These are phyloP conservation scores for Empis livida DNA, from an alignment of 2,888 invertebrate genomes.

Conservation along the genomic window DNA sequence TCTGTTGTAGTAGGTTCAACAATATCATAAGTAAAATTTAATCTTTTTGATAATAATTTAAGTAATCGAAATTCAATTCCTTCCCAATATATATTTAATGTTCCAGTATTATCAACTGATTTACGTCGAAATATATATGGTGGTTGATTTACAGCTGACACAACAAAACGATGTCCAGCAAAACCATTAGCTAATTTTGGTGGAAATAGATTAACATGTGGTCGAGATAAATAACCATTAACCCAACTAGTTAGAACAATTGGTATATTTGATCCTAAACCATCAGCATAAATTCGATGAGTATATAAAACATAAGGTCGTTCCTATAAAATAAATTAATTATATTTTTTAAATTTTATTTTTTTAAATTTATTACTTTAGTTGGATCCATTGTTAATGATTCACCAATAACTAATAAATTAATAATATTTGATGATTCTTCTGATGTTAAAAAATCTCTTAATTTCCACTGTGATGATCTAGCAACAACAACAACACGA, in stretches of 20 bases:
- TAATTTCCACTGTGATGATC: conserved; percentile 62
- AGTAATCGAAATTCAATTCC: conserved; percentile 61
- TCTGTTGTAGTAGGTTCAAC: conserved; percentile 41
- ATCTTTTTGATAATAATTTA: conserved; percentile 44
- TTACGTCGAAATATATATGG: conserved; percentile 51
- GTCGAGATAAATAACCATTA: conserved; percentile 47
- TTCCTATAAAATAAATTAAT: conserved; percentile 37
- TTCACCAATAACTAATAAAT: conserved; percentile 55
- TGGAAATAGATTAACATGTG: conserved; percentile 52
- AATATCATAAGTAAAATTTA: conserved; percentile 62
- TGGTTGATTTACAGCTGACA: conserved; percentile 57
- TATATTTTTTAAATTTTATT: too few relatives aligned
- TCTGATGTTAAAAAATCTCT: conserved; percentile 53
- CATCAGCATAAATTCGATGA: conserved; percentile 58
- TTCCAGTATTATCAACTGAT: conserved; percentile 23
- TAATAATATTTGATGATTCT: conserved; percentile 50
- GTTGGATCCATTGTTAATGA: conserved; percentile 43
- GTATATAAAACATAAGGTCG: conserved; percentile 60
- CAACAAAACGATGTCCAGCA: conserved; percentile 58
- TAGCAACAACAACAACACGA: conserved; percentile 52
- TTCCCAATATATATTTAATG: conserved; percentile 39
- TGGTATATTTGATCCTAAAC: conserved; percentile 55
- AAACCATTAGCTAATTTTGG: conserved; percentile 53
- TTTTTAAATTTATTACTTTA: conserved; percentile 31
- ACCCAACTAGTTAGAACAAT: conserved; percentile 59